Evolutionary conservation across 1,140 invertebrate species (phyloP), one percentile per base, ranked within the genome.

Genomic region (Phthorimaea operculella): DNA sequence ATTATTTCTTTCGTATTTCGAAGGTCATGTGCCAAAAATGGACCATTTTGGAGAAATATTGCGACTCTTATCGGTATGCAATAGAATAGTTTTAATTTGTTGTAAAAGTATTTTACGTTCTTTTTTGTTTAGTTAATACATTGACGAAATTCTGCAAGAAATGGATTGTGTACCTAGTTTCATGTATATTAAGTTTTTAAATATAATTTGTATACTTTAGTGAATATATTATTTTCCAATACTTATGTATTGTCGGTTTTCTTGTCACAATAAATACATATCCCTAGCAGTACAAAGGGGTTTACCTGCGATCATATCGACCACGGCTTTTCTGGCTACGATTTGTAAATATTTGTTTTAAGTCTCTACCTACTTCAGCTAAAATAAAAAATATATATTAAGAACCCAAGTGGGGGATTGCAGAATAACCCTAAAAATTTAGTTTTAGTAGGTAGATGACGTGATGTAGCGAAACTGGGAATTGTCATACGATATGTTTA

Each of bases 1-100:
- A 79, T 82, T 76, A 74, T 79, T 69, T 66, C 68, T 68, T 58
- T 64, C 56, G 55, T 70, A 65, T 67, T 75, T 68, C 53, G 55
- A 66, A 64, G 59, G 71, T 63, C 49, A 73, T 72, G 80, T 83
- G 80, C 80, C 80, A 83, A 83, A 83, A 79, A 70, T 60, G 79
- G 79, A 82, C 76, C 75, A 79, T 77, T 72, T 39, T 52, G 36
- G 56, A 51, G 45, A 39, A 56, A 55, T 58, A 21, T 45, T 42
- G 36, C 54, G 57, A 54, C 61, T 50, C n/a, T 53, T 14, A 48
- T 52, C 50, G 48, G 52, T 53, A 49, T 55, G 11, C 21, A 28
- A 28, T 28, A 28, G 21, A 39, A 39, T 39, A 39, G n/a, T 39
- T 39, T 39, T 39, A n/a, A 39, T 39, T 39, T 28, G 21, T 39